phyloP scores from a whole-genome alignment of 1,140 invertebrate species.

The Anoplophora glabripennis region DNA sequence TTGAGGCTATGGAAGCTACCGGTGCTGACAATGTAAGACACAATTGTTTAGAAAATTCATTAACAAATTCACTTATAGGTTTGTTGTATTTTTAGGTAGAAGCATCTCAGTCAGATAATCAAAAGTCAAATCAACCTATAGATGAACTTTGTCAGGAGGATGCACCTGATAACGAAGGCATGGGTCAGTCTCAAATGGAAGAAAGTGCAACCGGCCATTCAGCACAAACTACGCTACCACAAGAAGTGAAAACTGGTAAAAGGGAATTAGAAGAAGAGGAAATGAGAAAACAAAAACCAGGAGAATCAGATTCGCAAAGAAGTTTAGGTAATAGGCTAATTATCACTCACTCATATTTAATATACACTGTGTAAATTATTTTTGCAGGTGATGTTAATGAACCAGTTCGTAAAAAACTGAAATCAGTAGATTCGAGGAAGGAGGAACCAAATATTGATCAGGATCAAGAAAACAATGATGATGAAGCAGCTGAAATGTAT shows the following conservation, averaged over 20 bases:
- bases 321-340: slow-evolving; percentile 41
- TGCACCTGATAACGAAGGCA: slow-evolving; percentile 51
- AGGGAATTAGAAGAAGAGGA: slow-evolving; percentile 39
- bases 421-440: slow-evolving; percentile 51
- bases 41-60: background rate
- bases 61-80: background rate
- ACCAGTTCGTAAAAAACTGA: slow-evolving; percentile 55
- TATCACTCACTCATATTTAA: background rate
- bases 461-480: slow-evolving; percentile 51
- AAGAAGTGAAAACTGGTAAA: slow-evolving; percentile 37
- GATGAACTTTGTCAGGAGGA: slow-evolving; percentile 50
- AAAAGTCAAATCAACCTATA: slow-evolving; percentile 35
- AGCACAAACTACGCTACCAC: slow-evolving; percentile 44
- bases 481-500: slow-evolving; percentile 65
- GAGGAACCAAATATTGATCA: slow-evolving; percentile 50
- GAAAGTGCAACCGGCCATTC: slow-evolving; percentile 52
- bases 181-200: slow-evolving; percentile 53
- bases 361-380: background rate
- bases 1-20: slow-evolving; percentile 43
- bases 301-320: slow-evolving; percentile 51
- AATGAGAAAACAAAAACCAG: slow-evolving; percentile 51
- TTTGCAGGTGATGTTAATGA: slow-evolving; percentile 46
- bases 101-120: slow-evolving; percentile 46
- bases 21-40: background rate
- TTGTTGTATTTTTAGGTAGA: slow-evolving; percentile 37